Conservation (phyloP, 2,113 vertebrate species). For the Heptranchias perlo region DNA sequence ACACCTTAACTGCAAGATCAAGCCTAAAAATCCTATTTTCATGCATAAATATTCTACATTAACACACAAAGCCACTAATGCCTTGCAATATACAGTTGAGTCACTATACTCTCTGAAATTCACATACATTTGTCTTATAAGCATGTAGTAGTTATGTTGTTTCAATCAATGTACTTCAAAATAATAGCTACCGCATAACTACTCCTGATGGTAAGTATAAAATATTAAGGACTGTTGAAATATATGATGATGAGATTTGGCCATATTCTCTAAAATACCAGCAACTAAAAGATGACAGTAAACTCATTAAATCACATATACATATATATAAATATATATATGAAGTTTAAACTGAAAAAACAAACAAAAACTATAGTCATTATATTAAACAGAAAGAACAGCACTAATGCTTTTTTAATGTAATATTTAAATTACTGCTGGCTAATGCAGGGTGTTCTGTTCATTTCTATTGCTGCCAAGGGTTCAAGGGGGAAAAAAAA, state of each 20-base stretch:
- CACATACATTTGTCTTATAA: conserved; percentile 33
- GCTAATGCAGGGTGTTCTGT: conserved; percentile 34
- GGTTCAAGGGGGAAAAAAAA: conserved; percentile 23
- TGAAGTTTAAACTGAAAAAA: conserved; percentile 32
- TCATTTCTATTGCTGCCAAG: conserved; percentile 31
- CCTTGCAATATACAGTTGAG: conserved; percentile 16
- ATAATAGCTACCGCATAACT: conserved; percentile 35
- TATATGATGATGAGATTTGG: conserved; percentile 37
- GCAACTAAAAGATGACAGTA: conserved; percentile 21
- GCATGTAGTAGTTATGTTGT: conserved; percentile 29
- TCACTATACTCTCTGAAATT: background rate
- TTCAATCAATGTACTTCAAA: conserved; percentile 30
- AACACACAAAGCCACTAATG: conserved; percentile 30
- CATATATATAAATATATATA: background rate
- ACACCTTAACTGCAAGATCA: conserved; percentile 35
- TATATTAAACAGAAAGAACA: conserved; percentile 33
- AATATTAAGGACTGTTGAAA: conserved; percentile 34
- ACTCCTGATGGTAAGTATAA: conserved; percentile 27
- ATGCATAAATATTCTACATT: conserved; percentile 36
- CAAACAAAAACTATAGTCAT: conserved; percentile 29
- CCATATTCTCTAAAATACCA: conserved; percentile 27
- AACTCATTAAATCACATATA: conserved; percentile 34
- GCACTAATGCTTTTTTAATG: conserved; percentile 36
- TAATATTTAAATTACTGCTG: conserved; percentile 37
- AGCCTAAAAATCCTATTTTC: conserved; percentile 30